Conservation (phyloP, 2,888 invertebrate genomes). For the Erebia ligea region DNA sequence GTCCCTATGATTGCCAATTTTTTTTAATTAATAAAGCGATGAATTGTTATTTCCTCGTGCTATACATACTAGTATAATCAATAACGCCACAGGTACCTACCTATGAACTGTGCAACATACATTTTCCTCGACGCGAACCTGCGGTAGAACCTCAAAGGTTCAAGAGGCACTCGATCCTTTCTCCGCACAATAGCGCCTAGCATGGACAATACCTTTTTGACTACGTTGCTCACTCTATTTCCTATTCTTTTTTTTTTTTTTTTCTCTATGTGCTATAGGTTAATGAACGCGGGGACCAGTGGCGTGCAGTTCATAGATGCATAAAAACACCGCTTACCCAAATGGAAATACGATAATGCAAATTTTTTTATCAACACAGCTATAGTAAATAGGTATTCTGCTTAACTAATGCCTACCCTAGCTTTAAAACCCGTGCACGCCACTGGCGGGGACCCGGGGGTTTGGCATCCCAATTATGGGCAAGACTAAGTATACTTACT, state of each 20-base stretch:
- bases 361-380: no score
- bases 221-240: constrained; percentile 19
- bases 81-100: no score
- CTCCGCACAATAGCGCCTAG: constrained; percentile 29
- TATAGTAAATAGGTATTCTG: no score
- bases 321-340: no score
- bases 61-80: not conserved
- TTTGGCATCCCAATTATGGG: no score
- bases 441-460: not conserved
- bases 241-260: constrained; percentile 1
- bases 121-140: not conserved
- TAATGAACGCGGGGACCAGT: not conserved
- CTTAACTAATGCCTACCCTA: no score
- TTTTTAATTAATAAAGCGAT: no score
- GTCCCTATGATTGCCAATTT: no score
- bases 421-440: no score
- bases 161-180: constrained; percentile 36
- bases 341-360: no score
- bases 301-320: not conserved
- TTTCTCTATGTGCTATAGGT: not conserved
- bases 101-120: not conserved
- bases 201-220: constrained; percentile 36
- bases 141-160: constrained; percentile 32
- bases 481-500: no score
- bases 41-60: not conserved